Base-by-base conservation (phyloP, 2,113 vertebrate species). In the Halcyon senegalensis region DNA sequence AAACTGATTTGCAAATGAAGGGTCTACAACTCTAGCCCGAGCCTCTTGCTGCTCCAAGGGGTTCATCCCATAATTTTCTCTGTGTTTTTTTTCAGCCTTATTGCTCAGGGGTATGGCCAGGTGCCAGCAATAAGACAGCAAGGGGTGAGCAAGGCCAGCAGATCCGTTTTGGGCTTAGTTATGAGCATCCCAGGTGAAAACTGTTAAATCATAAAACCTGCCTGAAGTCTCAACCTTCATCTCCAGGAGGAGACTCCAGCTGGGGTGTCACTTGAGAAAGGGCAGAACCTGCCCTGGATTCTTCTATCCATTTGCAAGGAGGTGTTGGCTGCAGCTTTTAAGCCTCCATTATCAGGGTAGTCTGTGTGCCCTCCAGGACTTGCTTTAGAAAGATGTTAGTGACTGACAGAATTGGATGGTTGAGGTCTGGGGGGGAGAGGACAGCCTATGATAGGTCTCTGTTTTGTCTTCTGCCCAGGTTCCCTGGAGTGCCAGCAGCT, bases 131-230 rank as follows among this genome's bases (percentile, higher is more conserved):
- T 87, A 41, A 85, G 96, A 96, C 96, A 96, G 84, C 63, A 70
- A 76, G 28, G 87, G 31, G 43, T 27, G 28, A 92, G 35, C 20
- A 46, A 55, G 89, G 93, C 95, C 96, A 97, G 70, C 68, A 96
- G 87, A 89, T 87, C 93, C 90, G 95, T 97, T 96, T 96, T 91
- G 83, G 87, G 87, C 87, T 97, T 97, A 96, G 77, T 67, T 87
- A 19, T 44, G 88, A 94, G 67, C n/a, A 39, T 78, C 85, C 82
- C 94, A 96, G 93, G 94, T 97, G 94, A 89, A 93, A 96, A 94
- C 37, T 17, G 70, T 73, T 84, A 78, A 70, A 66, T 84, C 75
- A 84, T 4, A 37, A 63, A 72, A 53, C 21, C 82, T 62, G 72
- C 62, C 72, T 72, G 6, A 51, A 64, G 56, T 56, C 68, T 92